phyloP scores from a whole-genome alignment of 2,888 invertebrate species.

The Cabera pusaria region DNA sequence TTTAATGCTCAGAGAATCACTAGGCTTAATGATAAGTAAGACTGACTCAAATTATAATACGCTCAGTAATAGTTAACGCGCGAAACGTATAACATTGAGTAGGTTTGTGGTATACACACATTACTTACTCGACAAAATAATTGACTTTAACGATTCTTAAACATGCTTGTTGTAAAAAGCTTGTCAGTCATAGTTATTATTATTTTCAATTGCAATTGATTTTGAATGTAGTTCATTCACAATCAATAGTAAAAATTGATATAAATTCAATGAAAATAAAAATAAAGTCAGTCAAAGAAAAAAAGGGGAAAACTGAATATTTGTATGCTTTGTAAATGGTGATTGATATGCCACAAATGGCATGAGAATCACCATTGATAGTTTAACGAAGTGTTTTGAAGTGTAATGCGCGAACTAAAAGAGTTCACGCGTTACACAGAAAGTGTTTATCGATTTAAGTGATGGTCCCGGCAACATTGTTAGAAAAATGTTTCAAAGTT shows the following conservation, averaged over 20 bases:
- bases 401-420: slow-evolving; percentile 68
- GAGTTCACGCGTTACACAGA: slow-evolving; percentile 70
- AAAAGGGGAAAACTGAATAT: slow-evolving; percentile 79
- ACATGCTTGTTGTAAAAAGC: neutral
- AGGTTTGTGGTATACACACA: too few relatives aligned
- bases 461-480: slow-evolving; percentile 66
- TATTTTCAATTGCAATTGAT: too few relatives aligned
- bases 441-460: slow-evolving; percentile 34
- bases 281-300: slow-evolving; percentile 51
- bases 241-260: slow-evolving; percentile 2
- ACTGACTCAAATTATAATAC: too few relatives aligned
- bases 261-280: slow-evolving; percentile 3
- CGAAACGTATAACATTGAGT: too few relatives aligned
- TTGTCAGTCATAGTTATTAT: too few relatives aligned
- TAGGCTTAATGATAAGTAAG: slow-evolving; percentile 37
- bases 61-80: too few relatives aligned
- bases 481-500: too few relatives aligned
- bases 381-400: slow-evolving; percentile 31
- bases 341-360: slow-evolving; percentile 64
- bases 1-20: slow-evolving; percentile 46
- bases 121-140: too few relatives aligned
- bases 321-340: slow-evolving; percentile 69
- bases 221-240: too few relatives aligned
- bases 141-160: too few relatives aligned
- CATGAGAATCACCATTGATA: slow-evolving; percentile 48